Conservation (phyloP, 2,888 invertebrate species). For the Anodontia alba region DNA sequence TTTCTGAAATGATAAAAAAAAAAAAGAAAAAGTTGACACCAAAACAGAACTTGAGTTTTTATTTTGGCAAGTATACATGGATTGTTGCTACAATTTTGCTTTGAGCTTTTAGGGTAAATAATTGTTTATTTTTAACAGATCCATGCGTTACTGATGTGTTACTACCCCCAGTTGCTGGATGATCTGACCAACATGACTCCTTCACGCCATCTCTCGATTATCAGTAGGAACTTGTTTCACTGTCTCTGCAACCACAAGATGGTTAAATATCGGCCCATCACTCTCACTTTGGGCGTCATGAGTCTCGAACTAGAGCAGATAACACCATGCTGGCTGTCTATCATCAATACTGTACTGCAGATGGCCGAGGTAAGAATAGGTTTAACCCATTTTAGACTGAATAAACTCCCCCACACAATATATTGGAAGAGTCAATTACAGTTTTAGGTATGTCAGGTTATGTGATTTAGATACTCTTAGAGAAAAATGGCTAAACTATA, state of each 20-base stretch:
- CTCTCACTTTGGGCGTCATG: constrained; percentile 91
- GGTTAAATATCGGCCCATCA: constrained; percentile 91
- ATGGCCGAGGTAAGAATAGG: constrained; percentile 75
- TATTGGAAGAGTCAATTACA: no score
- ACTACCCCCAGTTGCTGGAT: constrained; percentile 81
- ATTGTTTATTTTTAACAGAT: constrained; percentile 74
- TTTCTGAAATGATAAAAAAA: no score
- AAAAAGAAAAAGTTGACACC: no score
- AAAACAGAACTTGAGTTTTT: no score
- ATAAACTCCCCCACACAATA: no score
- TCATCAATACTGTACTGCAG: constrained; percentile 77
- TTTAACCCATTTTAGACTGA: no score
- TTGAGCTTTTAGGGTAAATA: no score
- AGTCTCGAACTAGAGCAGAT: constrained; percentile 87
- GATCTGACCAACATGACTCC: constrained; percentile 80
- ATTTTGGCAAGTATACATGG: no score
- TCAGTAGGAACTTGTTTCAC: constrained; percentile 85
- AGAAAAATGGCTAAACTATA: no score
- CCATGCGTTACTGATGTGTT: constrained; percentile 80
- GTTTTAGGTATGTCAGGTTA: no score
- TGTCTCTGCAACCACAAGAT: constrained; percentile 86
- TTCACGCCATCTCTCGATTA: constrained; percentile 78
- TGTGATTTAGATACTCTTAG: no score
- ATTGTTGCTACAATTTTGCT: no score
- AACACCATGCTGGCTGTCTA: constrained; percentile 80